phyloP scores from a whole-genome alignment of 2,113 vertebrate species.

The Scalopus aquaticus region DNA sequence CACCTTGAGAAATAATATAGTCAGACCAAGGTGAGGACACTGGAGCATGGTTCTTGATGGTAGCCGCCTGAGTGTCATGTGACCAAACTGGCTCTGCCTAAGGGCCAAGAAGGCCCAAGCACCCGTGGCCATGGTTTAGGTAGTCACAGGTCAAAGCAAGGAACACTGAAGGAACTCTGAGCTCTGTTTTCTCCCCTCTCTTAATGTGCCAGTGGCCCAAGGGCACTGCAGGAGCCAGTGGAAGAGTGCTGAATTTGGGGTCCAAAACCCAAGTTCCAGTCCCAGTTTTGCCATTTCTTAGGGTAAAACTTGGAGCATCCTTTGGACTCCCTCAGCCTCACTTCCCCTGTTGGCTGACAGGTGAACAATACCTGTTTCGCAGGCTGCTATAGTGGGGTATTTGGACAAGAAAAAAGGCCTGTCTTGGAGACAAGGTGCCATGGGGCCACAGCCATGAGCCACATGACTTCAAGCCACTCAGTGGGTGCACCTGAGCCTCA shows the following conservation, averaged over 20 bases:
- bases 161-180: background rate
- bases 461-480: background rate
- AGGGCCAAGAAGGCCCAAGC: background rate
- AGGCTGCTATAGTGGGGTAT: background rate
- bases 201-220: background rate
- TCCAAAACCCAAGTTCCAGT: background rate
- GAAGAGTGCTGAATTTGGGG: background rate
- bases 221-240: background rate
- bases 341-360: background rate
- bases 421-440: background rate
- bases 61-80: background rate
- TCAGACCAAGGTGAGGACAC: background rate
- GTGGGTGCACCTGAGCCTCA: background rate
- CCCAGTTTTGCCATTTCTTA: background rate
- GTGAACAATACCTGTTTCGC: background rate
- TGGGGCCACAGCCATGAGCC: background rate
- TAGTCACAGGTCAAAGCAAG: background rate
- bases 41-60: background rate
- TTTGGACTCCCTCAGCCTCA: background rate
- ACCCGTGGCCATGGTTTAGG: background rate
- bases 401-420: background rate
- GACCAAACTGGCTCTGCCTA: background rate
- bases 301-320: background rate
- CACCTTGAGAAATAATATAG: background rate
- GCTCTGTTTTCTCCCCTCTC: background rate